A percentile compares a stretch with the other conserved stretches of the same genome.
Conservation (phyloP, 2,888 invertebrate genomes). For the Ectobius pallidus region DNA sequence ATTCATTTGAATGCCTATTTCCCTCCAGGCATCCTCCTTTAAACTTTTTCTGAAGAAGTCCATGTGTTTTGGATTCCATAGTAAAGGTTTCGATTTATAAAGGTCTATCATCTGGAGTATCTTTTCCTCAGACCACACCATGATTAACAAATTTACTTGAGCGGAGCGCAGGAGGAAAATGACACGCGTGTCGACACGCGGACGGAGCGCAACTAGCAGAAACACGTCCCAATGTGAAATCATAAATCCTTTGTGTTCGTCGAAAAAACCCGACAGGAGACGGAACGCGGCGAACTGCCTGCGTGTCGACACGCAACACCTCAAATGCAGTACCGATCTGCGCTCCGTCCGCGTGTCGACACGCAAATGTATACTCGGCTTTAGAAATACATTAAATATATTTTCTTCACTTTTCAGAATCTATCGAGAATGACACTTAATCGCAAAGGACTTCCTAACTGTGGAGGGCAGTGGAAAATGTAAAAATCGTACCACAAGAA, state of each 20-base stretch:
- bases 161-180: not conserved
- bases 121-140: not conserved
- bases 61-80: not conserved
- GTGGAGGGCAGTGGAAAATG: too few species aligned
- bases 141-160: not conserved
- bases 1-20: not conserved
- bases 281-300: not conserved
- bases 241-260: not conserved
- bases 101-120: not conserved
- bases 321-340: too few species aligned
- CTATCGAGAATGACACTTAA: too few species aligned
- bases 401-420: too few species aligned
- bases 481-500: too few species aligned
- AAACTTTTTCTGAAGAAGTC: not conserved
- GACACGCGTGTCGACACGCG: not conserved
- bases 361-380: not conserved
- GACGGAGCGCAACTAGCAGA: not conserved
- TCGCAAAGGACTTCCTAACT: too few species aligned
- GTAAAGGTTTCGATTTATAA: not conserved
- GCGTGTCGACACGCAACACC: too few species aligned
- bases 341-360: not conserved
- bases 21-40: not conserved
- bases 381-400: too few species aligned
- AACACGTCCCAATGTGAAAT: not conserved
- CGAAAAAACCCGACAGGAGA: not conserved